Evolutionary conservation across 2,797 vertebrate genomes (phyloP), one percentile per base, ranked within the genome.

Genomic region (Siniperca undulata): DNA sequence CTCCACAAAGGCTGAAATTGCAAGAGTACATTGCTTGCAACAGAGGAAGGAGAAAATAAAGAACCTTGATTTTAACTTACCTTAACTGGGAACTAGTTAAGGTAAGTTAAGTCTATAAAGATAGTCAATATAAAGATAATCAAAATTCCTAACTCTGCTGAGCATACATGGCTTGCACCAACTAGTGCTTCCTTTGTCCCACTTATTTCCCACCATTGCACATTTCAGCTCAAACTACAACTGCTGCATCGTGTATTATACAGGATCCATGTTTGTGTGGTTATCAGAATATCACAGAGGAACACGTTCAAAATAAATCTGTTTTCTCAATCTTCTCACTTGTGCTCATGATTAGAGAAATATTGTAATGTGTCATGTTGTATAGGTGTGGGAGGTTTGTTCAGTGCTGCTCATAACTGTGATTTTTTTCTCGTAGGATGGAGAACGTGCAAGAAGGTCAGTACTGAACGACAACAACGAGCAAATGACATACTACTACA

Each of bases 361-460:
- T 11, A 11, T 42, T 42, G 40, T 42, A 42, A 42, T 42, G 11
- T 42, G 40, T 42, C 40, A 11, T 42, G 40, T 42, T 42, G 40
- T 42, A 11, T 9, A 42, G 9, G 40, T 42, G 9, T 11, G 40
- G 40, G 10, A 1, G 20, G 20, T 59, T 66, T 0, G 3, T 14
- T 30, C 36, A 19, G 42, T 36, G 0, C 38, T 44, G 20, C 4
- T 72, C n/a, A 22, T 42, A 46, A 73, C 16, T 60, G 0, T 30
- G 8, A 11, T 17, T n/a, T 70, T 50, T 69, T 52, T 55, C 42
- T 78, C 5, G 6, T 53, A 99, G 98, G 97, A 96, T 0, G 76
- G 72, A 13, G 97, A 96, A 53, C 88, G 67, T 52, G 96, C 95
- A 10, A 96, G 98, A 64, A 96, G 97, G 61, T 99, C 97, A 0